A percentile compares a stretch with the other conserved stretches of the same genome.
Conservation (phyloP, 2,113 vertebrate genomes). For the Hippocampus mohnikei region DNA sequence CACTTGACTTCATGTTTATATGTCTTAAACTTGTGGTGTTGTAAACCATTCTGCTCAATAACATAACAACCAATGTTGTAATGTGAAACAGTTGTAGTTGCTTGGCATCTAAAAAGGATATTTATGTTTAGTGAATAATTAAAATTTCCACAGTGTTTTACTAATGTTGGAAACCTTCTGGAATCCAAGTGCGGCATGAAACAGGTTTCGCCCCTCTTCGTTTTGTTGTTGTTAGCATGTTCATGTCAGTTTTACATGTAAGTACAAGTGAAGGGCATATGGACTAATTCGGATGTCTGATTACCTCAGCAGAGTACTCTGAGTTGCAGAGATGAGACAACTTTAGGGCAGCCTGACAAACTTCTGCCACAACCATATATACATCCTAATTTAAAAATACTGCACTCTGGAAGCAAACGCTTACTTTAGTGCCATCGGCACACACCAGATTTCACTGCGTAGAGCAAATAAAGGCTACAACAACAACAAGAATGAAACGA, state of each 20-base stretch:
- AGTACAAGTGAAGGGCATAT: not conserved
- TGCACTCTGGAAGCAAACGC: not conserved
- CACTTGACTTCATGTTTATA: not conserved
- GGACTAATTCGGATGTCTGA: not conserved
- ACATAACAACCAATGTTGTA: not conserved
- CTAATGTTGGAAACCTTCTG: slow-evolving; percentile 3
- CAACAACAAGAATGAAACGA: not conserved
- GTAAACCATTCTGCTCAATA: not conserved
- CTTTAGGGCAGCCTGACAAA: slow-evolving; percentile 3
- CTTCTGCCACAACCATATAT: not conserved
- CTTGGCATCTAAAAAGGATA: not conserved
- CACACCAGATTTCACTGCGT: not conserved
- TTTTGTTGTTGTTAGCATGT: not conserved
- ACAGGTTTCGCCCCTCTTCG: not conserved
- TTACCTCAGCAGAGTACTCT: slow-evolving; percentile 1
- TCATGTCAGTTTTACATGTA: not conserved
- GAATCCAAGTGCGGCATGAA: not conserved
- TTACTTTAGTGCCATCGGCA: not conserved
- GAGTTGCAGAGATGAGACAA: not conserved
- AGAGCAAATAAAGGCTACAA: not conserved
- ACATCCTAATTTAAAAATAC: not conserved
- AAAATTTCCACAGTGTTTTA: not conserved
- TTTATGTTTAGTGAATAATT: slow-evolving; percentile 7
- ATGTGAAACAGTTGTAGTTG: not conserved
- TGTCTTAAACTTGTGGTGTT: not conserved